A percentile compares a stretch with the other conserved stretches of the same genome.
Conservation (phyloP, 2,797 vertebrate genomes). For the Chelmon rostratus region DNA sequence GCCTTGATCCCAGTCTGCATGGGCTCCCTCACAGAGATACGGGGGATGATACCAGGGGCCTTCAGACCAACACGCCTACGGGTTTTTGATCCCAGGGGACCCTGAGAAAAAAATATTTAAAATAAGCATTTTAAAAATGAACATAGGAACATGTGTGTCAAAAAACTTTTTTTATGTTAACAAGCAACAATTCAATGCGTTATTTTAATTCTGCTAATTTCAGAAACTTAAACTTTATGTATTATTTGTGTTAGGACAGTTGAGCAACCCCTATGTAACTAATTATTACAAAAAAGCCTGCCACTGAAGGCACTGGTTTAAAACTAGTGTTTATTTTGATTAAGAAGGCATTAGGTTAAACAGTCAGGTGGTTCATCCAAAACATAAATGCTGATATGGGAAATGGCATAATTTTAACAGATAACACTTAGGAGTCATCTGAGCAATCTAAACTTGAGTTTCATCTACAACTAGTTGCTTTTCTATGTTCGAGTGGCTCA, state of each 20-base stretch:
- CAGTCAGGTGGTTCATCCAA: not conserved
- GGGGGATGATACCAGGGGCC: slow-evolving; percentile 97
- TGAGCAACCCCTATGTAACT: not conserved
- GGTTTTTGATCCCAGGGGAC: slow-evolving; percentile 86
- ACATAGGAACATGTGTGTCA: fast-evolving
- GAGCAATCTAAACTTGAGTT: not conserved
- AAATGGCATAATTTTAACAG: not conserved
- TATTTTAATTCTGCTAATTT: not conserved
- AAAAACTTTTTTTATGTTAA: not conserved
- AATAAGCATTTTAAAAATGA: not conserved
- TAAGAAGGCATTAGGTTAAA: not conserved
- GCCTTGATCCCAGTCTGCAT: slow-evolving; percentile 99
- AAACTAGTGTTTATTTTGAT: not conserved
- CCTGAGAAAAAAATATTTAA: slow-evolving; percentile 78
- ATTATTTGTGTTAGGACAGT: not conserved
- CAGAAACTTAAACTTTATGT: not conserved
- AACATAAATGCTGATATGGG: not conserved
- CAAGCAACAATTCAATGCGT: not conserved
- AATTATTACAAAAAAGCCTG: not conserved
- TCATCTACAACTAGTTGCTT: not conserved
- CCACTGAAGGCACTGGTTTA: not conserved
- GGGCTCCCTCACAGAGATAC: slow-evolving; percentile 97
- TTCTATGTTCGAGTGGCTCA: not conserved
- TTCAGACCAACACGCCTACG: slow-evolving; percentile 97
- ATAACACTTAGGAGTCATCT: not conserved